Base-by-base conservation (phyloP, 1,140 invertebrate genomes). In the Heliothis subflexa region DNA sequence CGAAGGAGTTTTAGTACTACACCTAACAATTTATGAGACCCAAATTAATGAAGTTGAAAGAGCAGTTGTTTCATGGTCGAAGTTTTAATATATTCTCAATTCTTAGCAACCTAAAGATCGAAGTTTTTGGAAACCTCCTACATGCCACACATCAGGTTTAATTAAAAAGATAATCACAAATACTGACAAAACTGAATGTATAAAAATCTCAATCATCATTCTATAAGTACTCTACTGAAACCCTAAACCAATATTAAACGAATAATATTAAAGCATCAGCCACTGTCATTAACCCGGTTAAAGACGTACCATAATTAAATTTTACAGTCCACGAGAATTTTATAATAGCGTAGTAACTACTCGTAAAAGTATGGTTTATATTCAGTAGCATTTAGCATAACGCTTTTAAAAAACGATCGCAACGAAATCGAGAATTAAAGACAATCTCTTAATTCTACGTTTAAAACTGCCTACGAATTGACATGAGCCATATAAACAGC, bases 221-320 rank as follows among this genome's bases (percentile, higher is more conserved):
- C 33, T 0, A 7, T 40, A n/a, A n/a, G n/a, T n/a, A 40, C 7
- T 40, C 33, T 40, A 0, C 5, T 40, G 33, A 9, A 40, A 40
- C 4, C 33, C 33, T 7, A 40, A 40, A 40, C 33, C 33, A 40
- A 40, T 40, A 40, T 33, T 9, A 40, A 9, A 5, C 33, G 5
- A 10, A 18, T 12, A 47, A 66, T 66, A 11, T n/a, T 21, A 47
- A 40, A 33, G 11, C 62, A 66, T 18, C 18, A 10, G 33, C n/a
- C 14, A 16, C 40, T 45, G 61, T 64, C 61, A 64, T 40, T 16
- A 47, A n/a, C 40, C n/a, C 13, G 61, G 7, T 40, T 47, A 66
- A 66, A 66, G 55, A 66, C n/a, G 45, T 49, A 66, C 62, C 62
- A 62, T 81, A 50, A 52, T 70, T 50, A 70, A 50, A 50, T 52